phyloP scores from a whole-genome alignment of 2,888 invertebrate species.

The Parapristionchus giblindavisi region DNA sequence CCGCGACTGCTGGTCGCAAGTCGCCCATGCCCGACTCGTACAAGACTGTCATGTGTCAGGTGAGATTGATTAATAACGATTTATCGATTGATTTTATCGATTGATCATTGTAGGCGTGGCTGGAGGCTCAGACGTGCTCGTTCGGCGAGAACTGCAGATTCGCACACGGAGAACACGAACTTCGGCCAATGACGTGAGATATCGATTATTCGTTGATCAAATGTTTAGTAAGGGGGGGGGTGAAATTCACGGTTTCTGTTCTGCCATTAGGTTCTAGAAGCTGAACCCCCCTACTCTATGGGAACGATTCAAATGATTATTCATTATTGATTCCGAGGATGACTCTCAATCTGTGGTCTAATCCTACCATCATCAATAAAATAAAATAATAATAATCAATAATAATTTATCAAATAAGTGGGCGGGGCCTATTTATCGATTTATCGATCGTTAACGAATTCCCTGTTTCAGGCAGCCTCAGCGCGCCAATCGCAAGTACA shows the following conservation, averaged over 20 bases:
- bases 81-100: background rate
- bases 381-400: no score
- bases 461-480: slow-evolving; percentile 47
- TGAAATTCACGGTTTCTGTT: no score
- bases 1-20: slow-evolving; percentile 37
- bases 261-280: no score
- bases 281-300: no score
- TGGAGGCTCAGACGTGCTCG: slow-evolving; percentile 60
- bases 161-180: slow-evolving; percentile 65
- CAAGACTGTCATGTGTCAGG: slow-evolving; percentile 68
- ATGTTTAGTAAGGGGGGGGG: no score
- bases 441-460: background rate
- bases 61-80: background rate
- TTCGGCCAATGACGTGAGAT: slow-evolving; percentile 59
- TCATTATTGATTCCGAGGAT: no score
- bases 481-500: slow-evolving; percentile 64
- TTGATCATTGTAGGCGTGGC: slow-evolving; percentile 53
- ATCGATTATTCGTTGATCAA: no score
- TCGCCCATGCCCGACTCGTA: slow-evolving; percentile 63
- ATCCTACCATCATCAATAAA: no score
- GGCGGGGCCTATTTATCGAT: no score
- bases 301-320: no score
- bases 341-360: no score
- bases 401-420: no score
- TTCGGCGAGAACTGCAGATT: slow-evolving; percentile 67